phyloP scores from a whole-genome alignment of 1,140 invertebrate genomes.

The Zaprionus davidi region DNA sequence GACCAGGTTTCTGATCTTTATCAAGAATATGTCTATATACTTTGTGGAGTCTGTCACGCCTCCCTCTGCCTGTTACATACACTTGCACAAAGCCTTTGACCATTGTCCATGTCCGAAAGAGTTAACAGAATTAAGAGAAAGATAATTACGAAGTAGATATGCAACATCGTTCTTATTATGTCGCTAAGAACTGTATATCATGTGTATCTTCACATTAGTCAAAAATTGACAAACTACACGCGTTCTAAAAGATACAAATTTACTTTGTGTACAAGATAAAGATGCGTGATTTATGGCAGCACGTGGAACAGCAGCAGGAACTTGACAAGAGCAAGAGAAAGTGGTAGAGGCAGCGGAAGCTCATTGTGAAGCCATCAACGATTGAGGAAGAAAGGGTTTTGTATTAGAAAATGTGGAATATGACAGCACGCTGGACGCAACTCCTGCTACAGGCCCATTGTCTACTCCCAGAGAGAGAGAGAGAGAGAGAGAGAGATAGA shows the following conservation, averaged over 20 bases:
- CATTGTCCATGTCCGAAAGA: too few species aligned
- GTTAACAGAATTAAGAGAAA: too few species aligned
- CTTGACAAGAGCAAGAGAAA: background rate
- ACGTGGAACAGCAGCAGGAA: background rate
- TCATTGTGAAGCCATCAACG: slow-evolving; percentile 14
- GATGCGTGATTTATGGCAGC: slow-evolving; percentile 1
- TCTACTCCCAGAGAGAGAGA: slow-evolving; percentile 16
- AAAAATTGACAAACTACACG: background rate
- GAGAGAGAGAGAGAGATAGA: slow-evolving; percentile 14
- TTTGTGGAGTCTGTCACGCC: too few species aligned
- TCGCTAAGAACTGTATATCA: background rate
- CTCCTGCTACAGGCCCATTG: slow-evolving; percentile 47
- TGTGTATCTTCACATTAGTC: background rate
- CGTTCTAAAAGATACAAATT: slow-evolving; percentile 14
- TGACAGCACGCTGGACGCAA: slow-evolving; percentile 9
- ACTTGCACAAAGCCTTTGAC: too few species aligned
- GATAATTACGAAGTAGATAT: too few species aligned
- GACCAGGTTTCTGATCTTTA: too few species aligned
- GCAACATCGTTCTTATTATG: too few species aligned
- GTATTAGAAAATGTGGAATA: slow-evolving; percentile 26
- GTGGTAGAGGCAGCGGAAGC: background rate
- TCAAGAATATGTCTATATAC: too few species aligned
- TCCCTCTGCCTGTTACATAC: too few species aligned
- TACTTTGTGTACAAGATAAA: slow-evolving; percentile 14
- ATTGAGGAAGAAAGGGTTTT: background rate